These are phyloP conservation scores for Ferdinandea cuprea DNA, from an alignment of 2,888 invertebrate genomes.

Conservation along the genomic window DNA sequence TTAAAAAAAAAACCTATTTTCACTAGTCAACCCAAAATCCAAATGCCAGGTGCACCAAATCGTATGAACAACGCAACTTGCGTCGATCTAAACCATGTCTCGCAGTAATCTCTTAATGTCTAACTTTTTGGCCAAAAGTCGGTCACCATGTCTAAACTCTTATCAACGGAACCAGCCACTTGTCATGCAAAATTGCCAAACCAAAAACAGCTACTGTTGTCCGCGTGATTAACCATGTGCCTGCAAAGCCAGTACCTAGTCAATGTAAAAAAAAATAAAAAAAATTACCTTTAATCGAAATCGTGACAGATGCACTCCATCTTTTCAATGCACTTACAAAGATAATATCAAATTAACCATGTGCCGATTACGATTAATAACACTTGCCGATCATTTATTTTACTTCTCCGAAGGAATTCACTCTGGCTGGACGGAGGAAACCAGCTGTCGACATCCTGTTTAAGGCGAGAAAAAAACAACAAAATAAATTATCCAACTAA, in stretches of 20 bases:
- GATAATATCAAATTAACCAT: constrained; percentile 56
- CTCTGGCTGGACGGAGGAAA: constrained; percentile 14
- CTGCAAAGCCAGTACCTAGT: constrained; percentile 12
- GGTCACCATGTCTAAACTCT: constrained; percentile 10
- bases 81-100: no score
- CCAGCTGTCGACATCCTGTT: constrained; percentile 67
- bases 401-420: constrained; percentile 7
- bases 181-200: background rate
- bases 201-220: background rate
- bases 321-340: constrained; percentile 40
- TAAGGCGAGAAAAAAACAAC: constrained; percentile 19
- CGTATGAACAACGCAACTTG: no score
- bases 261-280: background rate
- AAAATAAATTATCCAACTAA: no score
- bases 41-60: no score
- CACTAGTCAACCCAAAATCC: no score
- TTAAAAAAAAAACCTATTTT: no score
- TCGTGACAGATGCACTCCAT: constrained; percentile 50
- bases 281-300: constrained; percentile 29
- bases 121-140: background rate
- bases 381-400: constrained; percentile 24
- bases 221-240: background rate
- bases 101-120: background rate
- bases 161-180: constrained; percentile 3
- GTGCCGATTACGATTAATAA: constrained; percentile 52